Evolutionary conservation across 2,113 vertebrate species (phyloP), one percentile per base, ranked within the genome.

Genomic region (Hippocampus guttulatus): DNA sequence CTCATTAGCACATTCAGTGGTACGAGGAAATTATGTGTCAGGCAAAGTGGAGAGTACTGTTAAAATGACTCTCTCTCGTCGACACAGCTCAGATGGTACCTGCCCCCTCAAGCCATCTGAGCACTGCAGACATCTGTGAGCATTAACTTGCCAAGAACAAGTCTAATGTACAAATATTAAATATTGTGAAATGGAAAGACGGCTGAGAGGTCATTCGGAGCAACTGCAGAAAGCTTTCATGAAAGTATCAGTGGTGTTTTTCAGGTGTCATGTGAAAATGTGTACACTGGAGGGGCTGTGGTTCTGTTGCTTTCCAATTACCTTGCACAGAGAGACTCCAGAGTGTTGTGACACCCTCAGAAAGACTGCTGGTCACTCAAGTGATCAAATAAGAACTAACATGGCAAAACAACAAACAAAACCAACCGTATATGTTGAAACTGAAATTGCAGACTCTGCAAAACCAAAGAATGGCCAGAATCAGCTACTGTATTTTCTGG

Each of bases 71-170:
- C 51, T 25, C 81, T 88, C 84, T 87, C 81, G 86, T 75, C 88
- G 87, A 88, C 87, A 90, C 84, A 60, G 86, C 85, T 89, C 85
- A 89, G 89, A 90, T 91, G 85, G 88, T 87, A 90, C 90, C 91
- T 92, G 89, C 90, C 91, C 89, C 90, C 91, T 91, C 90, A 91
- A 89, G 88, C 89, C 91, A 92, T 92, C 91, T 92, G 90, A 92
- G 82, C 87, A 81, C 77, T 82, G 78, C 79, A 85, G 89, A 86
- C 90, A 92, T 92, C 90, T 92, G 89, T 81, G 89, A 89, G 85
- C 64, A 67, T 76, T 78, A 84, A 87, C 78, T 80, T 88, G 90
- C 88, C 91, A 91, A 90, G 83, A 89, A 84, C 85, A 84, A 88
- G 82, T 87, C 76, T 61, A 76, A 87, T 87, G 79, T 81, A 84